phyloP scores from a whole-genome alignment of 1,140 invertebrate genomes.

The Sesamia nonagrioides region DNA sequence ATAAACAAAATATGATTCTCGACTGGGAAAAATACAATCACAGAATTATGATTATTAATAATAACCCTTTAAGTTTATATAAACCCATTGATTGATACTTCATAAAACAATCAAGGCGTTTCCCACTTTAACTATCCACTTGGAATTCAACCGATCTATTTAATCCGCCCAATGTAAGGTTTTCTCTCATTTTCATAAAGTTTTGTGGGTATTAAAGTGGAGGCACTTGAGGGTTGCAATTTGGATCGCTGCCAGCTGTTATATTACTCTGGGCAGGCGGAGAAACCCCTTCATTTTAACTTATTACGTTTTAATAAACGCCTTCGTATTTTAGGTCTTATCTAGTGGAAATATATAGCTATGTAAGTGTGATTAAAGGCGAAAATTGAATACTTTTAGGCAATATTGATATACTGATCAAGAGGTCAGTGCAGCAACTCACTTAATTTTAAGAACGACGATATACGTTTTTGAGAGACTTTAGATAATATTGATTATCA shows the following conservation, averaged over 20 bases:
- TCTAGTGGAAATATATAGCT: background rate
- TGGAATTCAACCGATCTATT: slow-evolving; percentile 6
- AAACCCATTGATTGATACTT: too few relatives aligned
- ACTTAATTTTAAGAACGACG: too few relatives aligned
- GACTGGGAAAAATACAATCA: too few relatives aligned
- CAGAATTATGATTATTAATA: too few relatives aligned
- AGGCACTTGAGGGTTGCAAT: slow-evolving; percentile 59
- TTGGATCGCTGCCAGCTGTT: slow-evolving; percentile 64
- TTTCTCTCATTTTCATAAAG: slow-evolving; percentile 70
- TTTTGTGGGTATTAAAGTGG: slow-evolving; percentile 69
- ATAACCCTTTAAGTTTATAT: too few relatives aligned
- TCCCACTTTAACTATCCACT: background rate
- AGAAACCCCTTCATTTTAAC: slow-evolving; percentile 57
- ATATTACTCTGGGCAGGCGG: slow-evolving; percentile 53
- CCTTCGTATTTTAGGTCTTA: background rate
- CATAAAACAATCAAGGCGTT: too few relatives aligned
- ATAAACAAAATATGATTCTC: too few relatives aligned
- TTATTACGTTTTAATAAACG: slow-evolving; percentile 64
- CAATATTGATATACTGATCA: too few relatives aligned
- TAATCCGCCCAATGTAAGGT: slow-evolving; percentile 5
- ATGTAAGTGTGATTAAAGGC: background rate
- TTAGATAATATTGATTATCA: too few relatives aligned
- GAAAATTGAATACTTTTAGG: too few relatives aligned
- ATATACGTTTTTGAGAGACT: too few relatives aligned
- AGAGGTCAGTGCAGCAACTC: too few relatives aligned